These are phyloP conservation scores for Drosophila sechellia DNA, from an alignment of 1,140 invertebrate genomes.

Conservation along the genomic window DNA sequence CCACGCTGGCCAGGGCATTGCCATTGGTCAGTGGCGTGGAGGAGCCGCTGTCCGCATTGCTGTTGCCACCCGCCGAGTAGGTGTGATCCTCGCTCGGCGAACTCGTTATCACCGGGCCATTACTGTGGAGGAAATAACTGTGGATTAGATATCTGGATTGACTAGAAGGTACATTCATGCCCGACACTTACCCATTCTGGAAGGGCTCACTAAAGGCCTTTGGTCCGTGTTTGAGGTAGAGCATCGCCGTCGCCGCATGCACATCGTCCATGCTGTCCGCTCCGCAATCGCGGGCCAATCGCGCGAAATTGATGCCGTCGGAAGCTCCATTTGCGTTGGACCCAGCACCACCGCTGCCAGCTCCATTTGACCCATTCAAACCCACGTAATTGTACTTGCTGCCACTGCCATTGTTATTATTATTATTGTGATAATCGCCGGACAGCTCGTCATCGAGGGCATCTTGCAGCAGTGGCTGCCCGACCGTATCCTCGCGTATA, in stretches of 20 bases:
- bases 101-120: conserved; percentile 88
- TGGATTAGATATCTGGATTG: not conserved
- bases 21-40: conserved; percentile 76
- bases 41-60: conserved; percentile 76
- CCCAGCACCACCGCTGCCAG: conserved; percentile 5
- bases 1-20: conserved; percentile 33
- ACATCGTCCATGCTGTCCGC: conserved; percentile 88
- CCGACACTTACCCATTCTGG: conserved; percentile 74
- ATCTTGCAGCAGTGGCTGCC: conserved; percentile 27
- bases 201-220: conserved; percentile 81
- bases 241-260: conserved; percentile 92
- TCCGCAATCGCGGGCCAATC: conserved; percentile 75
- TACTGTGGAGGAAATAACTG: conserved; percentile 2
- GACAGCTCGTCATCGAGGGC: conserved; percentile 55
- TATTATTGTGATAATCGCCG: conserved; percentile 62
- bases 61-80: conserved; percentile 87
- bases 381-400: conserved; percentile 50
- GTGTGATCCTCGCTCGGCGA: conserved; percentile 93
- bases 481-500: conserved; percentile 53
- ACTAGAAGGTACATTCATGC: too few relatives aligned
- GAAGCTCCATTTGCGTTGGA: not conserved
- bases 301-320: conserved; percentile 70
- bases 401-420: conserved; percentile 29
- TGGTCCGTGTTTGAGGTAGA: conserved; percentile 91
- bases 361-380: conserved; percentile 7